Conservation (phyloP, 2,113 vertebrate species). For the Saguinus midas region DNA sequence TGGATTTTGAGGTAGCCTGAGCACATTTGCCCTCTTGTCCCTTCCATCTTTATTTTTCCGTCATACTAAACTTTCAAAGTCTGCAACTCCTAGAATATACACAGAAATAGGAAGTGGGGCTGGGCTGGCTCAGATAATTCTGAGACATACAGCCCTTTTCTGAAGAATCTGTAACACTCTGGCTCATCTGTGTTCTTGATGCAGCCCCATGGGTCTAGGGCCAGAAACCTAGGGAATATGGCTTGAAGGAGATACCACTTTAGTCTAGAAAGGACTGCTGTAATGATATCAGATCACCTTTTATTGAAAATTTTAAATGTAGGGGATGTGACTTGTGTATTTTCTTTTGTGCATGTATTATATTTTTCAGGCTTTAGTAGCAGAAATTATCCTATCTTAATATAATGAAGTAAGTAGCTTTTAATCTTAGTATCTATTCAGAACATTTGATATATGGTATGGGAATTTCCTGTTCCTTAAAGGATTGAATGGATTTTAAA, state of each 20-base stretch:
- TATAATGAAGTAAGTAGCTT: background rate
- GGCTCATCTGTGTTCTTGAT: background rate
- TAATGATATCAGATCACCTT: background rate
- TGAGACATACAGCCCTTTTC: background rate
- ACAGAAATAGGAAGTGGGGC: background rate
- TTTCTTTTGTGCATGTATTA: background rate
- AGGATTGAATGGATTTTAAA: background rate
- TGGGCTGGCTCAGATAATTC: background rate
- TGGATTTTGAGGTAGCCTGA: background rate
- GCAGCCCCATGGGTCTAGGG: background rate
- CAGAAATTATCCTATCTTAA: background rate
- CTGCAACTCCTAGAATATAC: background rate
- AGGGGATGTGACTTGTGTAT: background rate
- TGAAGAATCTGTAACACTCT: background rate
- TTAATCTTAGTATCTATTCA: background rate
- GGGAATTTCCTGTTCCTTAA: background rate
- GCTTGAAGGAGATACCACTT: background rate
- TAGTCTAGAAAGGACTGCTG: background rate
- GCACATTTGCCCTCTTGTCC: background rate
- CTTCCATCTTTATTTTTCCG: background rate
- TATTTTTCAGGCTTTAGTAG: background rate
- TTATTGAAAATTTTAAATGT: background rate
- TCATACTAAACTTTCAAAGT: background rate
- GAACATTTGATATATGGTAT: background rate
- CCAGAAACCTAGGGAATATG: background rate